phyloP scores from a whole-genome alignment of 2,888 invertebrate species.

The Cheilosia grossa region DNA sequence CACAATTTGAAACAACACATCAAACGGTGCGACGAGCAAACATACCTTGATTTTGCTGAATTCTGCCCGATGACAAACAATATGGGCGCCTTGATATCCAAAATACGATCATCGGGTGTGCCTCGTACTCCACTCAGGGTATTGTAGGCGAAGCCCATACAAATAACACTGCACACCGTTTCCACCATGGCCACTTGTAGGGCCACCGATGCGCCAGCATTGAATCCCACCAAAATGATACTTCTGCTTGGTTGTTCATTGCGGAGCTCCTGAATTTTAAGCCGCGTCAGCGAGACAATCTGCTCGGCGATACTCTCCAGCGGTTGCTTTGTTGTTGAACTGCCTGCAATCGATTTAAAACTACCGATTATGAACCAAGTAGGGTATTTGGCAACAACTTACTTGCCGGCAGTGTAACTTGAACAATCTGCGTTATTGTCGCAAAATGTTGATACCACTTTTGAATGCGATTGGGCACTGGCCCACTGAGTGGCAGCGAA shows the following conservation, averaged over 20 bases:
- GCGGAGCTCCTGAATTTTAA: constrained; percentile 89
- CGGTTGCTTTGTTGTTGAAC: constrained; percentile 80
- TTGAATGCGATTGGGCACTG: constrained; percentile 85
- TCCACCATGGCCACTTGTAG: constrained; percentile 90
- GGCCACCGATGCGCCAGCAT: constrained; percentile 90
- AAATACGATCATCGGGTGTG: constrained; percentile 89
- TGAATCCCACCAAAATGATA: constrained; percentile 90
- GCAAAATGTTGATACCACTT: constrained; percentile 89
- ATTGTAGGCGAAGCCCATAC: constrained; percentile 90
- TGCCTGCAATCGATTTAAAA: constrained; percentile 74
- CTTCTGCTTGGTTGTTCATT: constrained; percentile 87
- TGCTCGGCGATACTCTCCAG: constrained; percentile 85
- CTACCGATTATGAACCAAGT: not conserved
- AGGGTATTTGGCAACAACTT: constrained; percentile 28
- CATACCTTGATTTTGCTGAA: constrained; percentile 85
- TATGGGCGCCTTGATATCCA: constrained; percentile 89
- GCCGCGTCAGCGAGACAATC: constrained; percentile 87
- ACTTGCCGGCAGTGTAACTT: constrained; percentile 81
- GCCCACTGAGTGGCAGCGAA: constrained; percentile 84
- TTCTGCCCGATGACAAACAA: constrained; percentile 92
- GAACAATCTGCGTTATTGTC: constrained; percentile 88
- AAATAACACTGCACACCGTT: constrained; percentile 88
- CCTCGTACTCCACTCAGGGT: constrained; percentile 90
- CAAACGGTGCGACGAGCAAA: not conserved
- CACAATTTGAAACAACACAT: not conserved